Evolutionary conservation across 2,888 invertebrate species (phyloP).

Genomic region (Zhuqinia jingwanae): DNA sequence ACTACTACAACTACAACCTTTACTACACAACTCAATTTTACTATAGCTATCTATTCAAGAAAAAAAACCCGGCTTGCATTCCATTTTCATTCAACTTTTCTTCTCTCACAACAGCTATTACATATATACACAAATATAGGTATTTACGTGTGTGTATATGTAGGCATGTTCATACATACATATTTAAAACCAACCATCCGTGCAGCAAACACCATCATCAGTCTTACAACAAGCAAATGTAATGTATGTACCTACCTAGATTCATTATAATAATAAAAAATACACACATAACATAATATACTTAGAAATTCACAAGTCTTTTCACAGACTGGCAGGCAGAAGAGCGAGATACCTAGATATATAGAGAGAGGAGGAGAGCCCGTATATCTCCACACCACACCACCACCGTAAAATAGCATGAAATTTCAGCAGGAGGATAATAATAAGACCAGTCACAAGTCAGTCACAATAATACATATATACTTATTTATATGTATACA

Average conservation of each 20-base stretch:
- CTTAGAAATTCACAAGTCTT: conserved; percentile 9
- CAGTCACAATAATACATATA: conserved; percentile 20
- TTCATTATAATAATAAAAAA: conserved; percentile 17
- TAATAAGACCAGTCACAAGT: conserved; percentile 38
- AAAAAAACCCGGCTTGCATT: conserved; percentile 49
- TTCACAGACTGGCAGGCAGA: no score
- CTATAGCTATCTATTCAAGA: conserved; percentile 37
- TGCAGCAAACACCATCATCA: conserved; percentile 39
- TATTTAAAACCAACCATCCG: conserved; percentile 44
- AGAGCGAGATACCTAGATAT: no score
- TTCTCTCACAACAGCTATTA: no score
- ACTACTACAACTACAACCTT: conserved; percentile 24
- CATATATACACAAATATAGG: no score
- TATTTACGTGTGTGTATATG: background rate
- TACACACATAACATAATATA: conserved; percentile 9
- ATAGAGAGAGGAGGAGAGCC: no score
- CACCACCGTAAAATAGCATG: background rate
- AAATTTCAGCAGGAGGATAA: conserved; percentile 32
- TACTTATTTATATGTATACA: background rate
- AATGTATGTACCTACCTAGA: background rate
- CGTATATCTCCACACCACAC: background rate
- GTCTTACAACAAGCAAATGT: background rate
- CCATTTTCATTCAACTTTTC: conserved; percentile 61
- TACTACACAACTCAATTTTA: conserved; percentile 20
- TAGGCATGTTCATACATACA: conserved; percentile 28